Evolutionary conservation across 2,113 vertebrate species (phyloP), one percentile per base, ranked within the genome.

Genomic region (Eulacestoma nigropectus): DNA sequence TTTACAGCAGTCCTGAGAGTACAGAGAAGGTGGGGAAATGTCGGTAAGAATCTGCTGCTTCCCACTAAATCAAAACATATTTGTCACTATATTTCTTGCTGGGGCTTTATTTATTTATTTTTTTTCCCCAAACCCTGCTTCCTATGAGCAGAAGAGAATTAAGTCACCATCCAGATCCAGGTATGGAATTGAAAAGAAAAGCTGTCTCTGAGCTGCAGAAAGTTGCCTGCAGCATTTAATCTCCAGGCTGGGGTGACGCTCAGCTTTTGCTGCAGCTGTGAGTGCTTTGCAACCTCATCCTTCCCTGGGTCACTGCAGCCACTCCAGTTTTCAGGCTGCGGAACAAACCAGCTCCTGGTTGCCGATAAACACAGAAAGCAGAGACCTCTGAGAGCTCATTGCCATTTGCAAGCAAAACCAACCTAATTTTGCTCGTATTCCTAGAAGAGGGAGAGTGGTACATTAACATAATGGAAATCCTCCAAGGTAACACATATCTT

Each of bases 321-420:
- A 25, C 29, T 65, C 59, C 41, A 39, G 2, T 35, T 95, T 86
- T 88, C 32, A 27, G 68, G 55, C 21, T 70, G 46, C 10, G 49
- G 82, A 76, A 73, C 80, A 92, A 95, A 88, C 7, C 68, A 86
- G n/a, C 41, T 72, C 52, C 30, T 1, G 0, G 10, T 7, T 90
- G 72, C 46, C 64, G 55, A 70, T 78, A 67, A 39, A 56, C 56
- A 75, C 29, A 67, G 14, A 70, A 90, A 60, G 49, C 16, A 84
- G 63, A 89, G 26, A 27, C 3, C 3, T 49, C 19, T 0, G 1
- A 74, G 56, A 73, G 22, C 0, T 0, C 20, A 2, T 17, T 79
- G 60, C 52, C 22, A 26, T 63, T 73, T 41, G 13, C 2, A 8
- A 53, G 50, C 46, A 50, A 57, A 79, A 16, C 2, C 33, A 56